These are phyloP conservation scores for Sciurus carolinensis DNA, from an alignment of 2,797 vertebrate species.

Conservation along the genomic window DNA sequence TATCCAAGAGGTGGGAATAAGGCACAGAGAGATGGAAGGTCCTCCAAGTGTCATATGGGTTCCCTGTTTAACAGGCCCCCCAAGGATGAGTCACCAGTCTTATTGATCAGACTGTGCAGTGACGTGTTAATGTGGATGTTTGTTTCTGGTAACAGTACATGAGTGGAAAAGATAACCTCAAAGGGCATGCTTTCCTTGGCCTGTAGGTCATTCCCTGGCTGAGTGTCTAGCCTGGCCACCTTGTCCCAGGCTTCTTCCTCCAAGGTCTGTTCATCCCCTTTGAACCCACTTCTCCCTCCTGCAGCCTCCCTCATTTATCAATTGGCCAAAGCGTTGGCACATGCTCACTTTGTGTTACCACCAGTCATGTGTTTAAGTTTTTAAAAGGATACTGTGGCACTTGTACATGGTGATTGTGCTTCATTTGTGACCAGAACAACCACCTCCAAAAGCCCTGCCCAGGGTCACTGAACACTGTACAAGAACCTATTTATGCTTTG, in stretches of 20 bases:
- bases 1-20: not conserved
- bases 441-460: not conserved
- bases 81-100: not conserved
- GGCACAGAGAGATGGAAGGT: not conserved
- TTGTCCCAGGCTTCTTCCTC: not conserved
- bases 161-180: not conserved
- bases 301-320: not conserved
- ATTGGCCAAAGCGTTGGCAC: not conserved
- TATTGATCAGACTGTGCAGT: not conserved
- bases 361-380: not conserved
- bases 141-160: not conserved
- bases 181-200: not conserved
- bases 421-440: not conserved
- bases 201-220: not conserved
- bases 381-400: not conserved
- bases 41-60: fast-evolving
- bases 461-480: fast-evolving
- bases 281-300: not conserved
- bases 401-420: not conserved
- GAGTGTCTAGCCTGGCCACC: fast-evolving
- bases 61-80: not conserved
- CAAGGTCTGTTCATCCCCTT: fast-evolving
- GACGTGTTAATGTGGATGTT: not conserved
- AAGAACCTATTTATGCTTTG: not conserved
- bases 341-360: not conserved